Conservation (phyloP, 2,888 invertebrate species). For the Dicycla oo region DNA sequence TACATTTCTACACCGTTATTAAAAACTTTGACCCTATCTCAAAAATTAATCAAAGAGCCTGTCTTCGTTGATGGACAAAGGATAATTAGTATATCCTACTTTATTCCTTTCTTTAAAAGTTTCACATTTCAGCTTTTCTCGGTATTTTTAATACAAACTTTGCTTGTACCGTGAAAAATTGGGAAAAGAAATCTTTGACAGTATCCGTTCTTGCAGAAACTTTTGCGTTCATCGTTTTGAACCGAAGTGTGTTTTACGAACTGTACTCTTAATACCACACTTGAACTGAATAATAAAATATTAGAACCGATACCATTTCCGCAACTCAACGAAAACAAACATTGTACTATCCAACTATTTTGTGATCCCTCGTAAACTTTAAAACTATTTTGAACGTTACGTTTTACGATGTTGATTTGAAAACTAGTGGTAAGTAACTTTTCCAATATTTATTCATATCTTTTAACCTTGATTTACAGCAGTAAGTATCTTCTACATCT, state of each 20-base stretch:
- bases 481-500: conserved; percentile 2
- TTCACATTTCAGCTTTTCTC: conserved; percentile 10
- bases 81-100: background rate
- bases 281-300: conserved; percentile 24
- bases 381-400: conserved; percentile 15
- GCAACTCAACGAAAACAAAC: conserved; percentile 36
- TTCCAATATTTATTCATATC: conserved; percentile 4
- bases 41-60: background rate
- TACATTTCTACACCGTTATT: background rate
- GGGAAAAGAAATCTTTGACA: background rate
- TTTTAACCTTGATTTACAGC: background rate
- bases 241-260: conserved; percentile 15
- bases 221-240: conserved; percentile 15
- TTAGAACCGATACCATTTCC: conserved; percentile 8
- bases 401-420: conserved; percentile 33
- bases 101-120: background rate
- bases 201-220: background rate
- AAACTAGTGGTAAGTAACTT: conserved; percentile 16
- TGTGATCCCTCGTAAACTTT: conserved; percentile 30
- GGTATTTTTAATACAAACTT: conserved; percentile 34
- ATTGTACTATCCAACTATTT: background rate
- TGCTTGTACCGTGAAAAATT: conserved; percentile 11
- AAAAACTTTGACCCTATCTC: background rate
- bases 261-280: conserved; percentile 21
- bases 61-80: background rate